A percentile compares a stretch with the other conserved stretches of the same genome.
These are phyloP conservation scores for Lucifuga dentata DNA, from an alignment of 2,113 vertebrate species.

Conservation along the genomic window DNA sequence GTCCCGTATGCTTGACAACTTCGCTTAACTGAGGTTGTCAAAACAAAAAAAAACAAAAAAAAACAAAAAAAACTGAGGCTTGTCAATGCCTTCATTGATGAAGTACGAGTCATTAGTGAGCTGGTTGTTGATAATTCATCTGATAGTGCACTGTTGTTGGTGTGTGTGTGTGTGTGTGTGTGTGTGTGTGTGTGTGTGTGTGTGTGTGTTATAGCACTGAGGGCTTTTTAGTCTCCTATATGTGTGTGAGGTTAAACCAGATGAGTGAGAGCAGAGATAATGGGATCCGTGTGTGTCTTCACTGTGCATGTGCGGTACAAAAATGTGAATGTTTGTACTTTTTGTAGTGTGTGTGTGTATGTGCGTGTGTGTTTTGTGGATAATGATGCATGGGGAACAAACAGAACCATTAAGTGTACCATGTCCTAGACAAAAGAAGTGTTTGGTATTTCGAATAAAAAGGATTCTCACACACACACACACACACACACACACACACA, in stretches of 20 bases:
- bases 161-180: neutral
- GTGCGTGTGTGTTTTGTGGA: slow-evolving; percentile 2
- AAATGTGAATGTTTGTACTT: slow-evolving; percentile 3
- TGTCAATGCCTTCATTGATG: neutral
- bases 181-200: neutral
- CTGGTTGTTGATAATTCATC: neutral
- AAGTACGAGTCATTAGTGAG: neutral
- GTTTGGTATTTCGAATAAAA: slow-evolving; percentile 3
- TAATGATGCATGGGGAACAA: slow-evolving; percentile 22
- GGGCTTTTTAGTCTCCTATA: slow-evolving; percentile 8
- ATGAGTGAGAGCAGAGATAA: slow-evolving; percentile 36
- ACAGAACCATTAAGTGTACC: slow-evolving; percentile 16
- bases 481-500: slow-evolving; percentile 10
- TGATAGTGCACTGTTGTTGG: neutral
- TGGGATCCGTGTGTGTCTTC: slow-evolving; percentile 27
- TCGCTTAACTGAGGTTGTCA: too few relatives aligned
- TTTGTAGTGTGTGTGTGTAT: neutral
- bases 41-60: too few relatives aligned
- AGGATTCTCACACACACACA: slow-evolving; percentile 9
- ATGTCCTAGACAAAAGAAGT: neutral
- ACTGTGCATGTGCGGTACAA: slow-evolving; percentile 3
- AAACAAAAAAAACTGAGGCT: neutral
- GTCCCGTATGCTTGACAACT: too few relatives aligned
- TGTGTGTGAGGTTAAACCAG: slow-evolving; percentile 21
- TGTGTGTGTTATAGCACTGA: neutral